Percentiles rank a stretch among this genome's conserved stretches.
Conservation (phyloP, 2,113 vertebrate species). For the Philantomba maxwellii region DNA sequence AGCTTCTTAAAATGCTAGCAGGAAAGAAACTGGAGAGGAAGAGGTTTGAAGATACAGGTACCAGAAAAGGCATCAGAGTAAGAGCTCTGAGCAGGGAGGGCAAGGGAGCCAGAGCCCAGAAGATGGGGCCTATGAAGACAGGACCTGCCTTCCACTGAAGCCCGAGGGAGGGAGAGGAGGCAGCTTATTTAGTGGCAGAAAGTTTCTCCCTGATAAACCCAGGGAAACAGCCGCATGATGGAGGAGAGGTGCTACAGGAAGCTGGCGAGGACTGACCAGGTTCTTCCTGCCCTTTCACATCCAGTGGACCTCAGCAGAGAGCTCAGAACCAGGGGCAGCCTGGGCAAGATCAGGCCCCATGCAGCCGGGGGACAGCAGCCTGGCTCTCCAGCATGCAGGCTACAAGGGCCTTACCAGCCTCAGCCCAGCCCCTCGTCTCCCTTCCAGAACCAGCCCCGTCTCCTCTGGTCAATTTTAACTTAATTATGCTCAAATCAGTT, state of each 20-base stretch:
- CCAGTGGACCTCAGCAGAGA: background rate
- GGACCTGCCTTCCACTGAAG: background rate
- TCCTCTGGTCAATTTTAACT: background rate
- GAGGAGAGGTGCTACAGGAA: background rate
- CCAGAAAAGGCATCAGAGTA: background rate
- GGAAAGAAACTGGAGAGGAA: background rate
- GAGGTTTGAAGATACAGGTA: background rate
- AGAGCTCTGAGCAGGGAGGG: background rate
- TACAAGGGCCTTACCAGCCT: background rate
- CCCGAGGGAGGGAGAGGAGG: background rate
- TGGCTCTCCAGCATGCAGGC: background rate
- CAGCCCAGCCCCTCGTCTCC: background rate
- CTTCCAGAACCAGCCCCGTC: background rate
- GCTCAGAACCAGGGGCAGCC: background rate
- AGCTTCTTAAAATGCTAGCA: background rate
- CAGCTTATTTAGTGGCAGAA: background rate
- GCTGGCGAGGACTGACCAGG: background rate
- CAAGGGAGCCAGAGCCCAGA: background rate
- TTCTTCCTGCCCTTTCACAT: background rate
- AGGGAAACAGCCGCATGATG: background rate
- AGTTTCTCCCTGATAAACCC: background rate
- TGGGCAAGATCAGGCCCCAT: accelerated
- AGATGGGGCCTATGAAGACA: background rate
- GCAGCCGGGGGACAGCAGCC: background rate
- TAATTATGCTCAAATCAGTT: background rate